These are phyloP conservation scores for Andinoacara biseriatus DNA, from an alignment of 2,113 vertebrate species.

Conservation along the genomic window DNA sequence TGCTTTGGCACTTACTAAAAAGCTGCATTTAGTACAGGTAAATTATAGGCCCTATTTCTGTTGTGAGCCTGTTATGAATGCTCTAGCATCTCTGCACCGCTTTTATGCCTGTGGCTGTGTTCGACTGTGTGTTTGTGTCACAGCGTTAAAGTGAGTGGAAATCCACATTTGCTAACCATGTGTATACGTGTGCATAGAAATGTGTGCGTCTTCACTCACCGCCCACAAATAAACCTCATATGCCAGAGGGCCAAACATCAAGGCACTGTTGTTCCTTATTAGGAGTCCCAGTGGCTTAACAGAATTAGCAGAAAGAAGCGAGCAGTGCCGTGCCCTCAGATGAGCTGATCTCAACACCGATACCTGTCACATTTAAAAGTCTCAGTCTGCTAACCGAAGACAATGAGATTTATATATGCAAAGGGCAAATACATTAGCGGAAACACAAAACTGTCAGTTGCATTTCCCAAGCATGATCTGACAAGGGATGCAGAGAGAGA, in stretches of 20 bases:
- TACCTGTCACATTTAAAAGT: slow-evolving; percentile 68
- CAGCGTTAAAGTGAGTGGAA: slow-evolving; percentile 14
- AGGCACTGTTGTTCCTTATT: slow-evolving; percentile 67
- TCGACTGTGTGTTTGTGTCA: slow-evolving; percentile 26
- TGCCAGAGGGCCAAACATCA: slow-evolving; percentile 75
- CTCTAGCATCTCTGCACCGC: slow-evolving; percentile 48
- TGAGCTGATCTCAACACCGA: slow-evolving; percentile 60
- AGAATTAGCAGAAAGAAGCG: slow-evolving; percentile 61
- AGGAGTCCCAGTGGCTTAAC: slow-evolving; percentile 69
- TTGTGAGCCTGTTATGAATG: slow-evolving; percentile 62
- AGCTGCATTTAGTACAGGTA: slow-evolving; percentile 70
- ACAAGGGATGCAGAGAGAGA: slow-evolving; percentile 27
- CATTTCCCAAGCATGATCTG: slow-evolving; percentile 46
- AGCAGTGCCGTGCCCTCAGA: slow-evolving; percentile 45
- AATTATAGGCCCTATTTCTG: slow-evolving; percentile 66
- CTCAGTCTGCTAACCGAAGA: slow-evolving; percentile 26
- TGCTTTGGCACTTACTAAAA: slow-evolving; percentile 63
- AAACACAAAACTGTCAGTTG: slow-evolving; percentile 52
- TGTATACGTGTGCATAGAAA: slow-evolving; percentile 42
- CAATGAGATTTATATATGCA: slow-evolving; percentile 57
- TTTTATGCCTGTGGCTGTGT: slow-evolving; percentile 53
- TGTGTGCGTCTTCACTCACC: slow-evolving; percentile 56
- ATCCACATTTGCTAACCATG: slow-evolving; percentile 37
- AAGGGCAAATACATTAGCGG: slow-evolving; percentile 60
- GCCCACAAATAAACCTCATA: slow-evolving; percentile 70